A percentile compares a stretch with the other conserved stretches of the same genome.
Conservation (phyloP, 2,888 invertebrate genomes). For the Sarcophaga subvicina region DNA sequence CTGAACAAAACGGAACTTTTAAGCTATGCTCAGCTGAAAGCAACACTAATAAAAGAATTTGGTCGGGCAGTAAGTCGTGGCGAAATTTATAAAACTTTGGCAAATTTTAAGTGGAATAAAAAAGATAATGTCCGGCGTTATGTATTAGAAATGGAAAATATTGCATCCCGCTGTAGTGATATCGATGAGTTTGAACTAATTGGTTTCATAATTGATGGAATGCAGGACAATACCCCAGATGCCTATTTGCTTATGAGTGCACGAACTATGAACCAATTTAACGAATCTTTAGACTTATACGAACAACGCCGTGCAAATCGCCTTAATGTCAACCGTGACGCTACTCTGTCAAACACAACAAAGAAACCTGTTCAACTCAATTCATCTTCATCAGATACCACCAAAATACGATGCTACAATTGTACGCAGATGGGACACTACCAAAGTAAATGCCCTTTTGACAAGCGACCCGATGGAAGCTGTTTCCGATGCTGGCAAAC, state of each 20-base stretch:
- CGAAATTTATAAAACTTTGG: slow-evolving; percentile 33
- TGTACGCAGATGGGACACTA: slow-evolving; percentile 40
- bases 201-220: slow-evolving; percentile 50
- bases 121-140: too few relatives aligned
- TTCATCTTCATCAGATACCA: not conserved
- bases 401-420: slow-evolving; percentile 34
- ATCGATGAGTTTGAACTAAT: too few relatives aligned
- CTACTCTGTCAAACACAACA: not conserved
- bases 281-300: slow-evolving; percentile 45
- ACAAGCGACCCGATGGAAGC: slow-evolving; percentile 43
- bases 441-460: slow-evolving; percentile 54
- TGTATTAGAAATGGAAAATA: too few relatives aligned
- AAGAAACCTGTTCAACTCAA: not conserved
- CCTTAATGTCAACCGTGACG: not conserved
- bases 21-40: slow-evolving; percentile 4
- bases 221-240: too few relatives aligned
- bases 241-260: slow-evolving; percentile 56
- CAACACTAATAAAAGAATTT: slow-evolving; percentile 21
- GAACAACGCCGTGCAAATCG: slow-evolving; percentile 43
- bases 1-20: slow-evolving; percentile 29
- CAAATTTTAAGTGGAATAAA: too few relatives aligned
- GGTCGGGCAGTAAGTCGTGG: slow-evolving; percentile 12
- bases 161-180: too few relatives aligned
- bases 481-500: slow-evolving; percentile 55
- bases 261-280: slow-evolving; percentile 58